These are phyloP conservation scores for Peromyscus eremicus DNA, from an alignment of 2,797 vertebrate species.

Conservation along the genomic window DNA sequence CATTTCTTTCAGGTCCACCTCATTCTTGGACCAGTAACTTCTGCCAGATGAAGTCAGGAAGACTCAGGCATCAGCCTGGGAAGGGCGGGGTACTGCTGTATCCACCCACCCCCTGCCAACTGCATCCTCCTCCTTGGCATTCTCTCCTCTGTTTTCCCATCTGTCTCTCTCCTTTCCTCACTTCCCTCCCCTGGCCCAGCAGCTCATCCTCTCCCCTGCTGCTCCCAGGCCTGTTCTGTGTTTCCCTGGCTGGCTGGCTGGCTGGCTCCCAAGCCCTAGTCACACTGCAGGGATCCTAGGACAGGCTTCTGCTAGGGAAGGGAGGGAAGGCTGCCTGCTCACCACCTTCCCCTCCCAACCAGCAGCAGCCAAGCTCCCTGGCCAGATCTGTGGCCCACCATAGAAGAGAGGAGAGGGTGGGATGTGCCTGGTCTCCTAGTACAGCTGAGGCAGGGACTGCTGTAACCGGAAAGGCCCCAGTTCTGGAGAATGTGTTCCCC, in stretches of 20 bases:
- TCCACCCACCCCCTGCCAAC: neutral
- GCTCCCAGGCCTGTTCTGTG: constrained; percentile 66
- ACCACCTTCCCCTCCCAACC: neutral
- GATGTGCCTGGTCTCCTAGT: neutral
- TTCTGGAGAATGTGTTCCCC: neutral
- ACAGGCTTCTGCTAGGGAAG: constrained; percentile 14
- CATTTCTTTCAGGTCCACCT: neutral
- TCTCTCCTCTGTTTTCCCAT: constrained; percentile 73
- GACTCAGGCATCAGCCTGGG: neutral
- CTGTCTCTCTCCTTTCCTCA: constrained; percentile 71
- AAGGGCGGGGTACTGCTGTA: accelerated
- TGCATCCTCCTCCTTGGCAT: constrained; percentile 54
- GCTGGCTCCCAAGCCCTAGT: constrained; percentile 52
- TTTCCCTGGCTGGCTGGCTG: constrained; percentile 50
- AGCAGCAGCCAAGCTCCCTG: neutral
- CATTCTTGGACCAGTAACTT: neutral
- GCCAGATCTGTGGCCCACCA: neutral
- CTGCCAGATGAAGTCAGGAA: neutral
- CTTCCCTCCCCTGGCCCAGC: constrained; percentile 65
- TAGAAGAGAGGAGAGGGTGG: neutral
- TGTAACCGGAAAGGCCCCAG: neutral
- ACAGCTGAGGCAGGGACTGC: neutral
- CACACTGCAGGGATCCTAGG: neutral
- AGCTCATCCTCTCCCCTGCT: constrained; percentile 70
- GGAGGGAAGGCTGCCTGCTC: neutral